Evolutionary conservation across 64 coral and sea anemone species (phyloP).

Genomic region (Pocillopora damicornis): DNA sequence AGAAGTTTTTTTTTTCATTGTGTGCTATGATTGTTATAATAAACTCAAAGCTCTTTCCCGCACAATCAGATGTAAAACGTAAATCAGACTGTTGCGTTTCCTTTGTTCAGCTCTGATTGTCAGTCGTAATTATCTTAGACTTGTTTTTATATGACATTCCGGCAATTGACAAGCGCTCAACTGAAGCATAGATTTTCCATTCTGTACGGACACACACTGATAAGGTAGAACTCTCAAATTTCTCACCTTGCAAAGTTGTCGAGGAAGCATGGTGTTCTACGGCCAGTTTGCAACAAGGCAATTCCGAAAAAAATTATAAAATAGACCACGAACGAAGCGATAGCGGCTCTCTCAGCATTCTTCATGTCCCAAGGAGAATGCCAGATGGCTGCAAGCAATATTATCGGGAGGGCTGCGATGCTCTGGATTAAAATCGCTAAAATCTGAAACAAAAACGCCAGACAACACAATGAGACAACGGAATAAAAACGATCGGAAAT

Average conservation of each 20-base stretch:
- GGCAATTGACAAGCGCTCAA: too few relatives aligned
- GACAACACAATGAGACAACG: neutral
- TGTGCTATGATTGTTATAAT: too few relatives aligned
- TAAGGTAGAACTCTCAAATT: neutral
- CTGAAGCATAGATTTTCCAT: neutral
- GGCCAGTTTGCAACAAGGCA: slow-evolving; percentile 70
- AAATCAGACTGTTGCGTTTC: too few relatives aligned
- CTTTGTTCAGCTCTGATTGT: too few relatives aligned
- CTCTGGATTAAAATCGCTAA: slow-evolving; percentile 74
- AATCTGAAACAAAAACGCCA: neutral
- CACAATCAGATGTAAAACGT: too few relatives aligned
- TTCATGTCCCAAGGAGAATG: slow-evolving; percentile 15
- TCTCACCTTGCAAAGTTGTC: slow-evolving; percentile 73
- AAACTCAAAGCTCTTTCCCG: too few relatives aligned
- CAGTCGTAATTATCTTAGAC: too few relatives aligned
- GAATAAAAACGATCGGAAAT: neutral
- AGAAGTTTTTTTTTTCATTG: too few relatives aligned
- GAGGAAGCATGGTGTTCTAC: slow-evolving; percentile 28
- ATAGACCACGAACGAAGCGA: slow-evolving; percentile 60
- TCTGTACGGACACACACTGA: neutral
- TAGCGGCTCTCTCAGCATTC: slow-evolving; percentile 34
- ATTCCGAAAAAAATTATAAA: slow-evolving; percentile 47
- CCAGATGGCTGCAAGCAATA: slow-evolving; percentile 63
- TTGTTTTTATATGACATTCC: too few relatives aligned
- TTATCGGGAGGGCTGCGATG: slow-evolving; percentile 62